Evolutionary conservation across 1,140 invertebrate genomes (phyloP).

Genomic region (roundworm (Caenorhabditis elegans)): WBcel235 BX284605.5:8524501-8525000

Average conservation of each 20-base stretch:
- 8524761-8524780: slow-evolving; percentile 4
- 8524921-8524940: too few relatives aligned
- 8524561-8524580: not conserved
- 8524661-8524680: too few relatives aligned
- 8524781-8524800: not conserved
- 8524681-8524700: not conserved
- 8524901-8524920: not conserved
- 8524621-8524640: not conserved
- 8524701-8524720: not conserved
- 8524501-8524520: not conserved
- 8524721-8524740: not conserved
- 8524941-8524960: too few relatives aligned
- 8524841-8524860: not conserved
- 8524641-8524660: too few relatives aligned
- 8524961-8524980: too few relatives aligned
- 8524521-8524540: not conserved
- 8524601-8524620: not conserved
- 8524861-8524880: not conserved
- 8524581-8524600: not conserved
- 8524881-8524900: not conserved
- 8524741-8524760: not conserved
- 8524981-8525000: too few relatives aligned
- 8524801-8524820: not conserved
- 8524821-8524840: not conserved
- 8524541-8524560: not conserved